These are phyloP conservation scores for Hetaerina americana DNA, from an alignment of 1,140 invertebrate species.

Conservation along the genomic window DNA sequence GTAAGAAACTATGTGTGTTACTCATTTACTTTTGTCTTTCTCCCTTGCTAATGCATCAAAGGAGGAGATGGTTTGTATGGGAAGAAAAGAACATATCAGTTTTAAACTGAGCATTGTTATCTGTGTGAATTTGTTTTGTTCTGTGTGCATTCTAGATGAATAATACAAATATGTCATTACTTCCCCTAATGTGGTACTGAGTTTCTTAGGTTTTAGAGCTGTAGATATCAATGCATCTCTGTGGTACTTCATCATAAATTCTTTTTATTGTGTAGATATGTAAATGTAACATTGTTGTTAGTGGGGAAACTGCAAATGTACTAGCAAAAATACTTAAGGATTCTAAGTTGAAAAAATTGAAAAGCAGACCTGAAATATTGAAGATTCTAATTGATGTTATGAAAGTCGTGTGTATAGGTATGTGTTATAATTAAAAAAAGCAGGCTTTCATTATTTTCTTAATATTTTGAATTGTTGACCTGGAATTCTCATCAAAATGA, in stretches of 20 bases:
- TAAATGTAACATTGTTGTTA: neutral
- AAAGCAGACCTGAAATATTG: no score
- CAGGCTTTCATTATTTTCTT: no score
- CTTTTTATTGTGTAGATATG: neutral
- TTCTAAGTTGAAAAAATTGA: no score
- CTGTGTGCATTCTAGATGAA: neutral
- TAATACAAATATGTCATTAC: neutral
- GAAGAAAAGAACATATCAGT: conserved; percentile 7
- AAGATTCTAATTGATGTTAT: no score
- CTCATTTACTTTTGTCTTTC: neutral
- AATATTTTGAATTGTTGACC: no score
- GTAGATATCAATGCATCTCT: neutral
- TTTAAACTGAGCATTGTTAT: neutral
- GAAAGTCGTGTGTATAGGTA: no score
- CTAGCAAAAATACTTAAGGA: no score
- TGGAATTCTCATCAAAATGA: no score
- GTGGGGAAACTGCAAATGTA: neutral
- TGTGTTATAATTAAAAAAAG: no score
- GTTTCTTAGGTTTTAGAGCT: neutral
- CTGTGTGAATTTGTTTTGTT: neutral
- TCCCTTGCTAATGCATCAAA: neutral
- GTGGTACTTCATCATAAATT: neutral
- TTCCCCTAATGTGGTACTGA: neutral
- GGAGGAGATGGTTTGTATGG: conserved; percentile 9
- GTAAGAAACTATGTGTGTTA: neutral